Conservation (phyloP, 2,888 invertebrate species). For the Hemistola chrysoprasaria region DNA sequence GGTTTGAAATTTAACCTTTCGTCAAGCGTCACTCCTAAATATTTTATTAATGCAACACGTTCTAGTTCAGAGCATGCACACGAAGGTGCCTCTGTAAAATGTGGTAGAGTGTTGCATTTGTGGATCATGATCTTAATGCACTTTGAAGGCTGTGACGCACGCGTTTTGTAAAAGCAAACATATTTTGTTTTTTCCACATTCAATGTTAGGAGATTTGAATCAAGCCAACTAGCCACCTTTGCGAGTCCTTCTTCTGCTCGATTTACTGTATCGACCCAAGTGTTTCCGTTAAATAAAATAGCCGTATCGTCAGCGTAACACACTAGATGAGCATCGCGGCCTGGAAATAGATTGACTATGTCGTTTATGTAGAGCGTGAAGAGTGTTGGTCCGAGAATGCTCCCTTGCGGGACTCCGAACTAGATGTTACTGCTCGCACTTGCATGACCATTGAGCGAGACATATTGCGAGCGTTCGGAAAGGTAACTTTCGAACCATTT, state of each 20-base stretch:
- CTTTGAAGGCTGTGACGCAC: neutral
- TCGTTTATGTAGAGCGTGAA: neutral
- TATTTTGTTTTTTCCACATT: neutral
- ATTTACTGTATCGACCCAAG: neutral
- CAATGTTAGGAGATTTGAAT: neutral
- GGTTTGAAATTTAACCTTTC: neutral
- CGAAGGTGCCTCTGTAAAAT: neutral
- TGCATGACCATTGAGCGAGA: neutral
- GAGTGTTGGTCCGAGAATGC: neutral
- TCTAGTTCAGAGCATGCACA: neutral
- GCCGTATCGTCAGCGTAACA: slow-evolving; percentile 3
- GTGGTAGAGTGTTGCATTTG: neutral
- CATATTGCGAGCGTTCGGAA: neutral
- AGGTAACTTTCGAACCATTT: slow-evolving; percentile 3
- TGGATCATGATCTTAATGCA: neutral
- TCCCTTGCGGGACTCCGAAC: neutral
- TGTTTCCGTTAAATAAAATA: neutral
- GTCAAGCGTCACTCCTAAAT: neutral
- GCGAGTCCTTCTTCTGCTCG: neutral
- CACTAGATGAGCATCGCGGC: neutral
- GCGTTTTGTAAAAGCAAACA: neutral
- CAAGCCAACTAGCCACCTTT: neutral
- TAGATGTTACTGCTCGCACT: neutral
- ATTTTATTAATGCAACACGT: neutral
- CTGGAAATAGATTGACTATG: neutral